A percentile compares a stretch with the other conserved stretches of the same genome.
These are phyloP conservation scores for Telenomus remus DNA, from an alignment of 1,140 invertebrate genomes.

Conservation along the genomic window DNA sequence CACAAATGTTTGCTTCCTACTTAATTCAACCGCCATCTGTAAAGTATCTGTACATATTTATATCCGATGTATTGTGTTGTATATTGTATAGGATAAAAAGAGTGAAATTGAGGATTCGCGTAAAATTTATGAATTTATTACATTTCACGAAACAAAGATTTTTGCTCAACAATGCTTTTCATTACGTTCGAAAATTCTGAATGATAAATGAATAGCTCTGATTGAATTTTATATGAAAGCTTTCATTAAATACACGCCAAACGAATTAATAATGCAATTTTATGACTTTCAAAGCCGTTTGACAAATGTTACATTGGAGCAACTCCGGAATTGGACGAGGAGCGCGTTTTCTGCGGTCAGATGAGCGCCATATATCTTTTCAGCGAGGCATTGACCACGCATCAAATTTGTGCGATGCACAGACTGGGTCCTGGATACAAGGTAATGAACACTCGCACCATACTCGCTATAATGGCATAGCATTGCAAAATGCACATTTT, in stretches of 20 bases:
- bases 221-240: not conserved
- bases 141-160: no score
- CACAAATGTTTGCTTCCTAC: no score
- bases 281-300: conserved; percentile 84
- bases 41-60: no score
- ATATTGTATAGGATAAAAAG: no score
- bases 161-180: no score
- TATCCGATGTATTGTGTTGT: no score
- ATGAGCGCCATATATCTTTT: conserved; percentile 99
- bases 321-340: conserved; percentile 95
- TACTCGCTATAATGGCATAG: not conserved
- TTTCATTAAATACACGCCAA: conserved; percentile 1
- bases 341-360: conserved; percentile 98
- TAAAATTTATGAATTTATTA: no score
- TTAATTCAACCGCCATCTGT: no score
- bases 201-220: not conserved
- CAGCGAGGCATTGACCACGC: conserved; percentile 95
- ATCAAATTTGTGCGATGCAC: conserved; percentile 98
- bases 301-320: conserved; percentile 99
- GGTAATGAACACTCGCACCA: conserved; percentile 76
- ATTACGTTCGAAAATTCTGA: not conserved
- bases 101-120: no score
- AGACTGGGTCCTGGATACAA: conserved; percentile 97
- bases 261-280: conserved; percentile 37
- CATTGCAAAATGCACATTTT: no score